Conservation (phyloP, 1,140 invertebrate genomes). For the Aphis craccivora region DNA sequence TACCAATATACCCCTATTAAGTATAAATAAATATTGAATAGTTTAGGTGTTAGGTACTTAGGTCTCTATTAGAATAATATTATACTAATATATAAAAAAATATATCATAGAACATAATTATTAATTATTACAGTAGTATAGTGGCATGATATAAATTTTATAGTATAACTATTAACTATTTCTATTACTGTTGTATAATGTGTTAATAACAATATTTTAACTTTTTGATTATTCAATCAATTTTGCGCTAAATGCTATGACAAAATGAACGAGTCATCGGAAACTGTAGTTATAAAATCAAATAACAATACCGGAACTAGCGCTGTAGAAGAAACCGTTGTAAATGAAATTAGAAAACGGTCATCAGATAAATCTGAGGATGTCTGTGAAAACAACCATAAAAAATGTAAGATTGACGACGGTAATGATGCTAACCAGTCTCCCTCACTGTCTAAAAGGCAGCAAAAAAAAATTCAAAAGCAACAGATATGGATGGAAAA, state of each 20-base stretch:
- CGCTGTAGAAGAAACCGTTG: not conserved
- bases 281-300: not conserved
- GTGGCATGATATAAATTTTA: too few species aligned
- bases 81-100: too few species aligned
- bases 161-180: too few species aligned
- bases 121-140: too few species aligned
- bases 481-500: slow-evolving; percentile 32
- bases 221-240: not conserved
- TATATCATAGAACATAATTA: too few species aligned
- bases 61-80: too few species aligned
- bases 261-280: not conserved
- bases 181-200: too few species aligned
- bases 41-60: too few species aligned
- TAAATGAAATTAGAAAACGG: not conserved
- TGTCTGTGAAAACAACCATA: not conserved
- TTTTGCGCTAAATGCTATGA: not conserved
- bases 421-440: not conserved
- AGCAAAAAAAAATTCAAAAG: slow-evolving; percentile 1
- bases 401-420: not conserved
- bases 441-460: not conserved
- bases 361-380: not conserved
- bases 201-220: not conserved
- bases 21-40: too few species aligned
- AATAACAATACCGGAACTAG: not conserved
- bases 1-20: too few species aligned